Percentiles rank a stretch among this genome's conserved stretches.
phyloP scores from a whole-genome alignment of 2,888 invertebrate species.

The Archaeoteleia sp. region DNA sequence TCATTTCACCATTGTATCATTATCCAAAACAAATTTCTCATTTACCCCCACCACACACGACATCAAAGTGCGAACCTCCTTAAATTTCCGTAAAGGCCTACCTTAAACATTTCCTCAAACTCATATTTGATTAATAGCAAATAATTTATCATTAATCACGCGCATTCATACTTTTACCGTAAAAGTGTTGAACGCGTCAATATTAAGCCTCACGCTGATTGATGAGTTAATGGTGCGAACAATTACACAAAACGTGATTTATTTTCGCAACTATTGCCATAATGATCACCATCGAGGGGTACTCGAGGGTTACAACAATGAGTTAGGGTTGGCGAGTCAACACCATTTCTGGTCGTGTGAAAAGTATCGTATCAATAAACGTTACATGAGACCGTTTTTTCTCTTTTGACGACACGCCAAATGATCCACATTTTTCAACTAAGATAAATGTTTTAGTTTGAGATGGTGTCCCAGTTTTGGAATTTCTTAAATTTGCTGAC shows the following conservation, averaged over 20 bases:
- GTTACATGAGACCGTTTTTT: slow-evolving; percentile 9
- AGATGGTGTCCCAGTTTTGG: no score
- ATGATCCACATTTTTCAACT: no score
- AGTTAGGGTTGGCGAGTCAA: slow-evolving; percentile 10
- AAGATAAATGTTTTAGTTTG: no score
- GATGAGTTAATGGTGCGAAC: slow-evolving; percentile 23
- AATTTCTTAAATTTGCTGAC: no score
- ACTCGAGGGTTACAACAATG: slow-evolving; percentile 19
- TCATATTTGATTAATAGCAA: not conserved
- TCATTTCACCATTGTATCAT: no score
- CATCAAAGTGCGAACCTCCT: no score
- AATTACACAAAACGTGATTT: slow-evolving; percentile 17
- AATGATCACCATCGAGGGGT: slow-evolving; percentile 16
- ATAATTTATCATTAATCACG: slow-evolving; percentile 13
- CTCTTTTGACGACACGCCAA: not conserved
- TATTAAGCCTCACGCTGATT: slow-evolving; percentile 9
- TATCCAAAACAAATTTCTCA: no score
- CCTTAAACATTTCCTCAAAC: no score
- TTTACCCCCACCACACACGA: no score
- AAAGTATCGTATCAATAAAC: slow-evolving; percentile 19
- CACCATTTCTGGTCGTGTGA: slow-evolving; percentile 20
- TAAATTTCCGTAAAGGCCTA: no score
- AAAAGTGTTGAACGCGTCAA: slow-evolving; percentile 11
- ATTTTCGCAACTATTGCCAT: slow-evolving; percentile 6
- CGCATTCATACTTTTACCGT: not conserved